Evolutionary conservation across 2,113 vertebrate species (phyloP).

Genomic region (Brachionichthys hirsutus): DNA sequence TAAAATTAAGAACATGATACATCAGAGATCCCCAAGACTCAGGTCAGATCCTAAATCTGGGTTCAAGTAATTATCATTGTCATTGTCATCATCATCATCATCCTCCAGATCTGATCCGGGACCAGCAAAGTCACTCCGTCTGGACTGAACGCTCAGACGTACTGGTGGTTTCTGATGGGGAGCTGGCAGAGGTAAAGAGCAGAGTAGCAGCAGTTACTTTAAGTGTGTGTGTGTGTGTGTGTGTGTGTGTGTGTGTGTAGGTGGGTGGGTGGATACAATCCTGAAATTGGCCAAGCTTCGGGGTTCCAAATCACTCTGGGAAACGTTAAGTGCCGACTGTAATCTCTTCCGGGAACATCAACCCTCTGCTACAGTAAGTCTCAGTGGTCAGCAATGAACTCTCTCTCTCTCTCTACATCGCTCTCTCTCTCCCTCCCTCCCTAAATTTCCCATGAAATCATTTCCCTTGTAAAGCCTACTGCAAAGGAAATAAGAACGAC

Average conservation of each 20-base stretch:
- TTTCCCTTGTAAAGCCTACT: constrained; percentile 8
- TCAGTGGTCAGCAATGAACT: constrained; percentile 4
- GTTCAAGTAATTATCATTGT: constrained; percentile 47
- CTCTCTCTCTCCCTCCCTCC: no score
- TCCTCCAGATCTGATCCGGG: constrained; percentile 65
- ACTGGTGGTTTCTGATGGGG: constrained; percentile 40
- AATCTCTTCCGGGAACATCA: constrained; percentile 58
- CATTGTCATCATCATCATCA: constrained; percentile 33
- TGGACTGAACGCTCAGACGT: constrained; percentile 49
- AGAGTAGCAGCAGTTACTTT: constrained; percentile 25
- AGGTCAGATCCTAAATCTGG: constrained; percentile 71
- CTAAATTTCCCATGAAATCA: constrained; percentile 17
- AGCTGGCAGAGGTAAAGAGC: constrained; percentile 35
- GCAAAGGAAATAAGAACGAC: constrained; percentile 45
- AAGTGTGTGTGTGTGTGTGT: constrained; percentile 1
- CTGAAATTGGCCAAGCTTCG: constrained; percentile 41
- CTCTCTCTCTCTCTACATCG: no score
- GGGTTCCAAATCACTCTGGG: constrained; percentile 49
- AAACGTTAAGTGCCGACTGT: constrained; percentile 57
- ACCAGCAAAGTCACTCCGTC: constrained; percentile 57
- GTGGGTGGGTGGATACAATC: constrained; percentile 19
- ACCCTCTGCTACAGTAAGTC: constrained; percentile 50
- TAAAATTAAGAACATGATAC: neutral
- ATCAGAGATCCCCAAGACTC: constrained; percentile 79
- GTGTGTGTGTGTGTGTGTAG: constrained; percentile 11